phyloP scores from a whole-genome alignment of 2,888 invertebrate species.

The Thereva nobilitata region DNA sequence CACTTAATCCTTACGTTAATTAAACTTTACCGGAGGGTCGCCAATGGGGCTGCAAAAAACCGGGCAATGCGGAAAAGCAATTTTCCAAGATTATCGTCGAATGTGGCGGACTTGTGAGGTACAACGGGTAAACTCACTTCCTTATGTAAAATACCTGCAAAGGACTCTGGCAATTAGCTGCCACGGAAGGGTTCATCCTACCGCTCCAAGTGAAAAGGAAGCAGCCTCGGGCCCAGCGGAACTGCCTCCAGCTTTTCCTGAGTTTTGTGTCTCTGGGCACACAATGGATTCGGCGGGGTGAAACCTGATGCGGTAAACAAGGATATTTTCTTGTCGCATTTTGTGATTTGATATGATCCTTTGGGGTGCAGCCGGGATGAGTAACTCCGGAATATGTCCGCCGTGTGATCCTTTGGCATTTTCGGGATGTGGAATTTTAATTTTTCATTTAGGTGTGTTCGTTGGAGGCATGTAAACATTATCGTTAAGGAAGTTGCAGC shows the following conservation, averaged over 20 bases:
- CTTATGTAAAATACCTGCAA: slow-evolving; percentile 3
- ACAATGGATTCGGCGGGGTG: slow-evolving; percentile 2
- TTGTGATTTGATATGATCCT: not conserved
- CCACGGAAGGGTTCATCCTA: slow-evolving; percentile 16
- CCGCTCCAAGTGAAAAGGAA: slow-evolving; percentile 8
- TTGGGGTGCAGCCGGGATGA: too few relatives aligned
- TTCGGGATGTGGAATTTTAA: too few relatives aligned
- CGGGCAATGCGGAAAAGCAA: not conserved
- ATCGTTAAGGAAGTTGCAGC: too few relatives aligned
- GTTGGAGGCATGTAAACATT: too few relatives aligned
- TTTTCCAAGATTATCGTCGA: not conserved
- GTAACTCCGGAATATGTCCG: too few relatives aligned
- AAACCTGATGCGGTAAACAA: not conserved
- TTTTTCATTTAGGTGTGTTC: too few relatives aligned
- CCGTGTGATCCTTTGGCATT: too few relatives aligned
- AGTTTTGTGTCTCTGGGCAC: not conserved
- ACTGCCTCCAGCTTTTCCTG: slow-evolving; percentile 28
- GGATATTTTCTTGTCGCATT: not conserved
- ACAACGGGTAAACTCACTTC: not conserved
- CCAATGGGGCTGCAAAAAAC: not conserved
- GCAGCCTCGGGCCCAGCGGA: slow-evolving; percentile 4
- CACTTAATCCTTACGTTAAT: not conserved
- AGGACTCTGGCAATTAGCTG: slow-evolving; percentile 13
- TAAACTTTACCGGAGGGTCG: not conserved
- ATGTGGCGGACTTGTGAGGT: too few relatives aligned